Conservation (phyloP, 2,797 vertebrate species). For the Mormyrops attenuatus region DNA sequence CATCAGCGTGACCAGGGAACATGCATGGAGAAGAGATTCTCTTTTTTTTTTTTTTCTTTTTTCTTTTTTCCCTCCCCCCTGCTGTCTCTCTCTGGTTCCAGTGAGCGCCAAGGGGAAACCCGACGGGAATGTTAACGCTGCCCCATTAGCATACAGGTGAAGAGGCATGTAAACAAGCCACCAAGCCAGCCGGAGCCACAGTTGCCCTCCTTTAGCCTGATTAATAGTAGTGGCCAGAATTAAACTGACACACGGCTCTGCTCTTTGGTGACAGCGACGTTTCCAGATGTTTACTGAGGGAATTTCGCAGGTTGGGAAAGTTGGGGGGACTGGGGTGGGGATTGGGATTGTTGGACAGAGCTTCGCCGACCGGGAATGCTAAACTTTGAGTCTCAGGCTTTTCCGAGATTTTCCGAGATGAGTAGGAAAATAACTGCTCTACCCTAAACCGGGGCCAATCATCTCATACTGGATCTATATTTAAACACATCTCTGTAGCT, state of each 20-base stretch:
- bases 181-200: background rate
- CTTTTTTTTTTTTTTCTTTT: too few species aligned
- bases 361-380: background rate
- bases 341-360: background rate
- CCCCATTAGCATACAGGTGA: background rate
- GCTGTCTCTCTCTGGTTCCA: background rate
- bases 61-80: background rate
- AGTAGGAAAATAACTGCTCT: background rate
- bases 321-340: background rate
- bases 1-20: background rate
- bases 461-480: background rate
- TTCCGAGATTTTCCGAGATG: background rate
- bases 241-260: too few species aligned
- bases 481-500: background rate
- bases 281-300: background rate
- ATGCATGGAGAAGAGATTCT: too few species aligned
- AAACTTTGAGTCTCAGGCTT: background rate
- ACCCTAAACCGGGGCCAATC: background rate
- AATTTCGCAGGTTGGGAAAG: background rate
- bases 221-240: background rate
- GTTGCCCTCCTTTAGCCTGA: background rate
- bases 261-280: background rate
- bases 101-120: background rate
- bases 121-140: background rate
- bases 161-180: background rate